Evolutionary conservation across 2,113 vertebrate genomes (phyloP).

Genomic region (Machaerirhynchus nigripectus): DNA sequence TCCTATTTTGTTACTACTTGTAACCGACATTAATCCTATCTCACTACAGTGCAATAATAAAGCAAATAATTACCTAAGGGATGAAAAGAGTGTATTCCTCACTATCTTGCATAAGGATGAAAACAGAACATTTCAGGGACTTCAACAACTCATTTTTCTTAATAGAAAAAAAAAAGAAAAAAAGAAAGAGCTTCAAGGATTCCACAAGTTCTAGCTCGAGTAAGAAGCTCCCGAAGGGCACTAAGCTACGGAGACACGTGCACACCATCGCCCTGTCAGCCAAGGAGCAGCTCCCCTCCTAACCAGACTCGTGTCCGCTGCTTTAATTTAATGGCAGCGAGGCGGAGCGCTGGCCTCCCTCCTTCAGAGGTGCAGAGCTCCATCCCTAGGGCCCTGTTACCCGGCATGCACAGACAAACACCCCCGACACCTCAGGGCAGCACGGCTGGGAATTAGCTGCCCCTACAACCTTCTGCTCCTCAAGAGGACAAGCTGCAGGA

Average conservation of each 20-base stretch:
- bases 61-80: neutral
- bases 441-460: neutral
- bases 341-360: neutral
- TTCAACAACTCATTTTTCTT: neutral
- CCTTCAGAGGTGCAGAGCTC: neutral
- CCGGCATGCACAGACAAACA: neutral
- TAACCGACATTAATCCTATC: neutral
- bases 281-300: neutral
- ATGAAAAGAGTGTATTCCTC: neutral
- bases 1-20: neutral
- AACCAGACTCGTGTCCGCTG: neutral
- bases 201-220: neutral
- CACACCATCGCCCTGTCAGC: neutral
- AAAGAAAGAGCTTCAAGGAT: neutral
- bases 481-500: neutral
- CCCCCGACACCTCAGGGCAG: neutral
- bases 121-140: neutral
- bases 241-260: rapidly evolving
- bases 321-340: neutral
- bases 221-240: neutral
- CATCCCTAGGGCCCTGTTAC: rapidly evolving
- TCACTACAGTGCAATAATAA: neutral
- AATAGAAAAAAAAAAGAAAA: neutral
- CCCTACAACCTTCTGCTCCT: neutral
- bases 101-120: neutral